These are phyloP conservation scores for Enteromius argenteus DNA, from an alignment of 2,797 vertebrate species.

Conservation along the genomic window DNA sequence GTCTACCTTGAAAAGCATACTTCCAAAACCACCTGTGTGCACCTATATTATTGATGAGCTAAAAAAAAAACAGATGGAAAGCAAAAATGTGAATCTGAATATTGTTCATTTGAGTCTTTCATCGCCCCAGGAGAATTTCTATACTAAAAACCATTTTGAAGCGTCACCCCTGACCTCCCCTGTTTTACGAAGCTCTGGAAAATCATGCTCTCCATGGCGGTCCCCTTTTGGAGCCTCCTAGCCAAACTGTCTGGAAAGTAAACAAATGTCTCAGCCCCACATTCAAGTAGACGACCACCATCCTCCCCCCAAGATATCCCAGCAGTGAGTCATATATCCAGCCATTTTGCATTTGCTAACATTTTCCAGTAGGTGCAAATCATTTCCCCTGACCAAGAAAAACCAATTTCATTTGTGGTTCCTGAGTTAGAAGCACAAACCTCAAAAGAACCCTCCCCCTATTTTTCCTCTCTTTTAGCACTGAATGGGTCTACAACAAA, in stretches of 20 bases:
- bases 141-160: constrained; percentile 42
- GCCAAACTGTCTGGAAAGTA: constrained; percentile 77
- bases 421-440: constrained; percentile 51
- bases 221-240: constrained; percentile 71
- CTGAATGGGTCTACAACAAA: constrained; percentile 23
- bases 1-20: constrained; percentile 53
- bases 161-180: constrained; percentile 56
- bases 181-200: constrained; percentile 55
- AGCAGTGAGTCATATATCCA: constrained; percentile 78
- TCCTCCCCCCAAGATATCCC: constrained; percentile 72
- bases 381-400: constrained; percentile 71
- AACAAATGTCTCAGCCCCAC: constrained; percentile 77
- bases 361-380: constrained; percentile 81
- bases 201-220: constrained; percentile 61
- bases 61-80: background rate
- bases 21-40: constrained; percentile 53
- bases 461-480: constrained; percentile 47
- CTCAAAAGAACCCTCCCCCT: constrained; percentile 58
- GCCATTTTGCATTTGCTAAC: constrained; percentile 71
- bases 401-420: constrained; percentile 70
- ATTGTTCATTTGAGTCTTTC: constrained; percentile 30
- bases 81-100: background rate
- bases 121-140: constrained; percentile 11
- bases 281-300: constrained; percentile 68
- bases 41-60: constrained; percentile 34